phyloP scores from a whole-genome alignment of 2,797 vertebrate species.

The Neosalanx taihuensis region DNA sequence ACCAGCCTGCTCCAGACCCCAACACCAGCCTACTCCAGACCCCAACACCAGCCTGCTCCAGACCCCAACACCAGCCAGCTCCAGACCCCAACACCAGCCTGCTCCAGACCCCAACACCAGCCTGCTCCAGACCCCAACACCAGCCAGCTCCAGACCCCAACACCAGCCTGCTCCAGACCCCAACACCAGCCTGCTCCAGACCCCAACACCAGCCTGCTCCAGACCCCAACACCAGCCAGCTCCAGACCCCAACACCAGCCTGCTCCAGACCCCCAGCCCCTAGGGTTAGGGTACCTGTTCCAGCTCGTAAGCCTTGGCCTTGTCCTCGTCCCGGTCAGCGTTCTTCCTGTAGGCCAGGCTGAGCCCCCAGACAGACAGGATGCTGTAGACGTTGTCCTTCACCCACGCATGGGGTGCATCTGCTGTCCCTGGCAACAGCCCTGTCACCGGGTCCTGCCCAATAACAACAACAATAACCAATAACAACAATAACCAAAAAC shows the following conservation, averaged over 20 bases:
- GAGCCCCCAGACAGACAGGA: conserved; percentile 84
- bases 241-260: background rate
- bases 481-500: background rate
- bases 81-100: background rate
- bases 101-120: background rate
- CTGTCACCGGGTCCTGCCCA: conserved; percentile 81
- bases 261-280: background rate
- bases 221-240: background rate
- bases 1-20: background rate
- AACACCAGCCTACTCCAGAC: too few relatives aligned
- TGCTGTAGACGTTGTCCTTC: conserved; percentile 84
- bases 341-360: conserved; percentile 86
- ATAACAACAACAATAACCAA: background rate
- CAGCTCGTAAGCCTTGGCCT: conserved; percentile 86
- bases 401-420: conserved; percentile 86
- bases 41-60: too few relatives aligned
- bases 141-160: background rate
- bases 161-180: background rate
- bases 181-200: background rate
- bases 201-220: background rate
- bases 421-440: conserved; percentile 79
- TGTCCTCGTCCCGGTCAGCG: conserved; percentile 86
- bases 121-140: background rate
- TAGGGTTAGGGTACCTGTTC: conserved; percentile 74
- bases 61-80: too few relatives aligned